Evolutionary conservation across 2,888 invertebrate species (phyloP), one percentile per base, ranked within the genome.

Genomic region (Raillietiella orientalis): DNA sequence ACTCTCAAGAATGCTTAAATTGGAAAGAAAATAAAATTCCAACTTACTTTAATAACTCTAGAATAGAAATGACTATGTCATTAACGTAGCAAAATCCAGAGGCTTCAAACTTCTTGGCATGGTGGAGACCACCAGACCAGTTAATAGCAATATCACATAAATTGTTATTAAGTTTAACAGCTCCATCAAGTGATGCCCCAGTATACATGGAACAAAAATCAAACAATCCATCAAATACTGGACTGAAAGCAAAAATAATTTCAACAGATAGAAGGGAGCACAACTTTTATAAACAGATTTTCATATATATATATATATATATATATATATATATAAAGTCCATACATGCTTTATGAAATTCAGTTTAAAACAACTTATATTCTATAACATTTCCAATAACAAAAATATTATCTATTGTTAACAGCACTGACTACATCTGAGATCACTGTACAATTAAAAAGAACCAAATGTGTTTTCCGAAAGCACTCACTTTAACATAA

Each of bases 81-180:
- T 96, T 96, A 2, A 96, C 87, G 38, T 96, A 96, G 46, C 96
- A 96, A 45, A 96, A 96, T 2, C 93, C 79, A n/a, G 84, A 84
- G 1, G 96, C 93, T 51, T 87, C 87, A 50, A 75, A 87, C 45
- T 93, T 96, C 46, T 96, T 96, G 0, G 96, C 96, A 50, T 96
- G 96, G 57, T 96, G 96, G 27, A 96, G 50, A 0, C 96, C 96
- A 5, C 96, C 93, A 2, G 87, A 79, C 96, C 96, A 99, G 47
- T 96, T 96, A 21, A 99, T 71, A 8, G 93, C 93, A 33, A 96
- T 87, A 47, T 96, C 93, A 47, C 77, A 79, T 33, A 66, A 66
- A 41, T 77, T 70, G 38, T 82, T 77, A 42, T 93, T 96, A 1
- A 96, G 47, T 43, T 90, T 82, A 47, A 79, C 74, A 1, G 93